These are phyloP conservation scores for Phyllostomus hastatus DNA, from an alignment of 2,113 vertebrate species.

Conservation along the genomic window DNA sequence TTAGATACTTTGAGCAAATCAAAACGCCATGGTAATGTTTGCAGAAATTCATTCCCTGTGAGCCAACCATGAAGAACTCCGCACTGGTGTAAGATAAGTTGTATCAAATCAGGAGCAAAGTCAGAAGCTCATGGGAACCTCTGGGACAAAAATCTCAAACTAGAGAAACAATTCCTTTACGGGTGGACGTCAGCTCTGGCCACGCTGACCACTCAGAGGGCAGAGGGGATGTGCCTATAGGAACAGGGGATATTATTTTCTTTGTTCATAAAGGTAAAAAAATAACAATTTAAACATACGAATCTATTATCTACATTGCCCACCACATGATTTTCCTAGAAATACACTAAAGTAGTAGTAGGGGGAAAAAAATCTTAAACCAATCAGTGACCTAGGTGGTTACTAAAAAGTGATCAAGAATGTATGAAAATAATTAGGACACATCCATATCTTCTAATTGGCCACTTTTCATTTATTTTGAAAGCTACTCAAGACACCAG, in stretches of 20 bases:
- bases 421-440: not conserved
- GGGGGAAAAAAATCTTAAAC: not conserved
- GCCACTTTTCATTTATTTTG: not conserved
- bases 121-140: not conserved
- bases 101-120: too few species aligned
- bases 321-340: not conserved
- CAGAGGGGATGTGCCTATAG: not conserved
- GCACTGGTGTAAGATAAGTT: not conserved
- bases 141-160: not conserved
- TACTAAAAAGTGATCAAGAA: not conserved
- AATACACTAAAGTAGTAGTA: not conserved
- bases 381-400: not conserved
- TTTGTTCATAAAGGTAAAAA: not conserved
- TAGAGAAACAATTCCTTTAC: not conserved
- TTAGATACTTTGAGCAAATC: not conserved
- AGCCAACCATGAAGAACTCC: not conserved
- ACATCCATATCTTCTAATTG: not conserved
- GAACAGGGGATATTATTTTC: not conserved
- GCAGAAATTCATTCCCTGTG: not conserved
- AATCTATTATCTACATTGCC: not conserved
- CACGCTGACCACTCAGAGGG: not conserved
- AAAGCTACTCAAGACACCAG: conserved; percentile 57
- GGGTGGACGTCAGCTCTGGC: not conserved
- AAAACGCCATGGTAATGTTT: not conserved
- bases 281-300: not conserved